Evolutionary conservation across 2,888 invertebrate species (phyloP).

Genomic region (Drosophila recens): DNA sequence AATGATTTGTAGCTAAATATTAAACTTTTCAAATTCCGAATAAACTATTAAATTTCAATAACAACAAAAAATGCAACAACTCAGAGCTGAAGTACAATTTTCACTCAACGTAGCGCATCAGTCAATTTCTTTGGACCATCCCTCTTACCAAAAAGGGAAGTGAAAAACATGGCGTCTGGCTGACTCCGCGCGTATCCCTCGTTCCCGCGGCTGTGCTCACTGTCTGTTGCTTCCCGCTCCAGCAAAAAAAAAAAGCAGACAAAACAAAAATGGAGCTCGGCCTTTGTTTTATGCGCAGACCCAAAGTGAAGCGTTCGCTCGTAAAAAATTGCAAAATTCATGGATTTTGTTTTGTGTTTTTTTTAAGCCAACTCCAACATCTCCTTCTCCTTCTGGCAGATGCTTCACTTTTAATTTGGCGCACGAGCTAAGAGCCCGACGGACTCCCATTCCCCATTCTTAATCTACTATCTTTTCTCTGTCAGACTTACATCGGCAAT

Average conservation of each 20-base stretch:
- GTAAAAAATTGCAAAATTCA: constrained; percentile 74
- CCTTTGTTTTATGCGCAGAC: constrained; percentile 72
- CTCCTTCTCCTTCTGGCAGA: neutral
- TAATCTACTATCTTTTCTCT: neutral
- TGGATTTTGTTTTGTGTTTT: constrained; percentile 59
- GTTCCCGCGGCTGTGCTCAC: neutral
- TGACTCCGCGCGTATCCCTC: constrained; percentile 25
- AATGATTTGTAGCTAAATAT: neutral
- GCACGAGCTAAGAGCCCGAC: constrained; percentile 29
- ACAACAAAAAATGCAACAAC: neutral
- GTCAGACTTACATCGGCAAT: constrained; percentile 90
- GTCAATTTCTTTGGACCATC: constrained; percentile 43
- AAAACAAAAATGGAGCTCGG: constrained; percentile 14
- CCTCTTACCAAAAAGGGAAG: neutral
- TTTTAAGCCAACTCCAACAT: constrained; percentile 22
- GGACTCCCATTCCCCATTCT: neutral
- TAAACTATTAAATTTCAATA: constrained; percentile 15
- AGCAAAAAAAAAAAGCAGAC: constrained; percentile 2
- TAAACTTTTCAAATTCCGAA: neutral
- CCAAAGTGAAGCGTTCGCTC: constrained; percentile 60
- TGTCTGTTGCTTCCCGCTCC: constrained; percentile 19
- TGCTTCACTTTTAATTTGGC: constrained; percentile 64
- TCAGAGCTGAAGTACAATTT: constrained; percentile 44
- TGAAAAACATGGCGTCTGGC: constrained; percentile 44
- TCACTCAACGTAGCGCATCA: constrained; percentile 46